phyloP scores from a whole-genome alignment of 2,888 invertebrate genomes.

The Trichogramma evanescens region DNA sequence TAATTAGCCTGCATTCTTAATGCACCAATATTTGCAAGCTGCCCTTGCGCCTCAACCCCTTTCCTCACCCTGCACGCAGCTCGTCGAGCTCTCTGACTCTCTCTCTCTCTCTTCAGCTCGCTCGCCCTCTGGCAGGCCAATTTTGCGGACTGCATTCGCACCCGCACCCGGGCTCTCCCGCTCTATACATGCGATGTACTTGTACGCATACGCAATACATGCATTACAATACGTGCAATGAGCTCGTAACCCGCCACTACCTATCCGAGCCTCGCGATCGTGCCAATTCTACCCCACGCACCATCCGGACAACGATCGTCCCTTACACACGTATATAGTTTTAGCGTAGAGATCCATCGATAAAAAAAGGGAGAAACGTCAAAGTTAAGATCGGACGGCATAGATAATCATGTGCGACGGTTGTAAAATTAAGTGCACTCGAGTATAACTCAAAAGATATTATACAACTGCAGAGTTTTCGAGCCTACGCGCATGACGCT shows the following conservation, averaged over 20 bases:
- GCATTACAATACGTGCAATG: neutral
- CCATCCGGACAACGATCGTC: too few relatives aligned
- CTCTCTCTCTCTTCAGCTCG: constrained; percentile 20
- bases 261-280: too few relatives aligned
- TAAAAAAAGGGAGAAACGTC: too few relatives aligned
- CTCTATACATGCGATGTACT: neutral
- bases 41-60: constrained; percentile 26
- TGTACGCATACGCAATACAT: neutral
- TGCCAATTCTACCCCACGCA: too few relatives aligned
- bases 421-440: too few relatives aligned
- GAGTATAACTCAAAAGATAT: too few relatives aligned
- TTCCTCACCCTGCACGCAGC: constrained; percentile 24
- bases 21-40: constrained; percentile 47
- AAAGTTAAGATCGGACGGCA: too few relatives aligned
- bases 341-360: too few relatives aligned
- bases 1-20: constrained; percentile 49
- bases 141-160: neutral
- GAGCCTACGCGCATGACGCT: too few relatives aligned
- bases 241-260: neutral
- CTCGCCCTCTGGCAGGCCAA: constrained; percentile 21
- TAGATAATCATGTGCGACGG: too few relatives aligned
- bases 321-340: too few relatives aligned
- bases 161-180: neutral
- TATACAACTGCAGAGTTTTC: too few relatives aligned
- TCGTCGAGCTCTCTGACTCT: constrained; percentile 19